phyloP scores from a whole-genome alignment of 2,113 vertebrate genomes.

The Platichthys stellatus region DNA sequence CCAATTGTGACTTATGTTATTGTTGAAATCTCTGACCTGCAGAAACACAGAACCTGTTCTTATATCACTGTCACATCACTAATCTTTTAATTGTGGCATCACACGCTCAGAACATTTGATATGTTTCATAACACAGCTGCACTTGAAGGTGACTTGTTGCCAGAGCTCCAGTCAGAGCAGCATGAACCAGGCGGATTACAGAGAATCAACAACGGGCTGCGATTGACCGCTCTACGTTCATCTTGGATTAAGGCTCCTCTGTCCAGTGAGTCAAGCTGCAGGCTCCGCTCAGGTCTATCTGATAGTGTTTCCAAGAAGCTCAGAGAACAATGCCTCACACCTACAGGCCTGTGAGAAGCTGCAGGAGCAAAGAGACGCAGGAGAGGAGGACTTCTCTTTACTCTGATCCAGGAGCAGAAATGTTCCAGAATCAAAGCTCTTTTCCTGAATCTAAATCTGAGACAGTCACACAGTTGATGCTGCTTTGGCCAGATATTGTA shows the following conservation, averaged over 20 bases:
- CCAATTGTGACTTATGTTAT: too few species aligned
- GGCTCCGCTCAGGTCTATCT: neutral
- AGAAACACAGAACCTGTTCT: too few species aligned
- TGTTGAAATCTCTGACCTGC: too few species aligned
- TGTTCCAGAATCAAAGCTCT: neutral
- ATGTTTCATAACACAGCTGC: constrained; percentile 36
- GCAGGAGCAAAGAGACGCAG: constrained; percentile 8
- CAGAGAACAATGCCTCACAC: constrained; percentile 35
- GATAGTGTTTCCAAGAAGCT: constrained; percentile 36
- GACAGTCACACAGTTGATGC: too few species aligned
- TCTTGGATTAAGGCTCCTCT: constrained; percentile 40
- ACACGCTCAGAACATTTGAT: neutral
- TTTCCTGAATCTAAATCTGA: neutral
- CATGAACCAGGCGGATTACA: constrained; percentile 39
- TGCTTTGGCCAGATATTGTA: too few species aligned
- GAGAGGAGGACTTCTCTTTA: neutral
- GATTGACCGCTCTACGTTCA: constrained; percentile 37
- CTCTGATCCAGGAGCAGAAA: neutral
- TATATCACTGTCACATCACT: too few species aligned
- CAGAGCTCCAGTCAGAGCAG: constrained; percentile 41
- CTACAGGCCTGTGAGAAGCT: constrained; percentile 45
- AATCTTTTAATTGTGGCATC: neutral
- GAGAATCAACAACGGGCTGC: constrained; percentile 23
- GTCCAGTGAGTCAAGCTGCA: constrained; percentile 45
- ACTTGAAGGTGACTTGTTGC: constrained; percentile 28